Percentiles rank a stretch among this genome's conserved stretches.
phyloP scores from a whole-genome alignment of 2,888 invertebrate genomes.

The Lycaena phlaeas region DNA sequence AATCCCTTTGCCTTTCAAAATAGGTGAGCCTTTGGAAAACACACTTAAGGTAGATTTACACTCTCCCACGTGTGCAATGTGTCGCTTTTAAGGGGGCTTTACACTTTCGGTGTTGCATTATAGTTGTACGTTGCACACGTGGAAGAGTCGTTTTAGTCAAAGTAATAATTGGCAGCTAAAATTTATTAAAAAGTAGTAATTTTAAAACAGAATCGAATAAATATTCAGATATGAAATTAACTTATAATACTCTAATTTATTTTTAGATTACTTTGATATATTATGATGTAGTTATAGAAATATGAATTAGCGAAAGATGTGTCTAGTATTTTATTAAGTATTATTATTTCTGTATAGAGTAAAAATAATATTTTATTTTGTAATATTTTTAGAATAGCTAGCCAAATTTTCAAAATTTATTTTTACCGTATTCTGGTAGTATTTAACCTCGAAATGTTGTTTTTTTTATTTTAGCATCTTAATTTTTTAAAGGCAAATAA shows the following conservation, averaged over 20 bases:
- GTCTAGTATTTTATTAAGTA: background rate
- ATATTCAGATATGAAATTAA: conserved; percentile 3
- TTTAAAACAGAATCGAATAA: too few species aligned
- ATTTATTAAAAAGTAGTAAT: too few species aligned
- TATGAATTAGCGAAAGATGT: too few species aligned
- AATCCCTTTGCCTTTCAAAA: conserved; percentile 1
- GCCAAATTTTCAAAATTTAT: background rate
- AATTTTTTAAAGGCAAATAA: background rate
- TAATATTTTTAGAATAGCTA: background rate
- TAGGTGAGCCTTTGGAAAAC: background rate
- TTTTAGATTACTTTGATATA: conserved; percentile 5
- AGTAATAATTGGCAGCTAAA: too few species aligned
- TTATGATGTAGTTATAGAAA: too few species aligned
- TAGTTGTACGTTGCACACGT: too few species aligned
- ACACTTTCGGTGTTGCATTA: too few species aligned
- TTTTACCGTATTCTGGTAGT: background rate
- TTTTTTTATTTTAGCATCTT: background rate
- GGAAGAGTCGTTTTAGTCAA: too few species aligned
- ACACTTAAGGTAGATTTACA: background rate
- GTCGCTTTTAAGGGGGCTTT: too few species aligned
- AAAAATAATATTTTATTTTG: background rate
- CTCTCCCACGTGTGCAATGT: too few species aligned
- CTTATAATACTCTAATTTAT: conserved; percentile 5
- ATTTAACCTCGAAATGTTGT: background rate
- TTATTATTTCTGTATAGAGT: conserved; percentile 3